phyloP scores from a whole-genome alignment of 2,797 vertebrate genomes.

The Arremon aurantiirostris region DNA sequence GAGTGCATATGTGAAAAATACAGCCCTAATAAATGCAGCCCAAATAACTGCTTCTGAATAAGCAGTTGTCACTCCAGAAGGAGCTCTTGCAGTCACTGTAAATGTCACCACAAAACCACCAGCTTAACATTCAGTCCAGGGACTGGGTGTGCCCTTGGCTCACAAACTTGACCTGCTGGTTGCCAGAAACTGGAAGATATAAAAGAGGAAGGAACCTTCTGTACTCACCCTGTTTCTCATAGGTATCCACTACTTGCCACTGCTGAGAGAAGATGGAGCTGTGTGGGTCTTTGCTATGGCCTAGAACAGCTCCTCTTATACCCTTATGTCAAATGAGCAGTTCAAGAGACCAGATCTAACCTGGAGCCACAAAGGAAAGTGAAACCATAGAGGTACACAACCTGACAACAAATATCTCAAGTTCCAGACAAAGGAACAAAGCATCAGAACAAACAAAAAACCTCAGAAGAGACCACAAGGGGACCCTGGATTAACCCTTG shows the following conservation, averaged over 20 bases:
- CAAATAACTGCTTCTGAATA: background rate
- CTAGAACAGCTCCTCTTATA: background rate
- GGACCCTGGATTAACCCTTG: background rate
- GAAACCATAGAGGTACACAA: background rate
- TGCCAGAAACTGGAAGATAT: background rate
- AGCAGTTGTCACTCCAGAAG: background rate
- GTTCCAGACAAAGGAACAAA: background rate
- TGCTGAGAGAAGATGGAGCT: background rate
- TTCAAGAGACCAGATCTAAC: background rate
- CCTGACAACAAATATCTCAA: background rate
- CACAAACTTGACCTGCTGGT: background rate
- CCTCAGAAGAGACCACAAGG: background rate
- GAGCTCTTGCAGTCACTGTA: background rate
- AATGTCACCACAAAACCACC: background rate
- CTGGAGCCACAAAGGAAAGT: constrained; percentile 18
- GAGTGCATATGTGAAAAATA: background rate
- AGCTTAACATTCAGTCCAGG: constrained; percentile 3
- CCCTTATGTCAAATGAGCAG: background rate
- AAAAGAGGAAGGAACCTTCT: background rate
- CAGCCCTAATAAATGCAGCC: background rate
- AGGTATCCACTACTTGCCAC: background rate
- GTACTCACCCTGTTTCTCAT: constrained; percentile 8
- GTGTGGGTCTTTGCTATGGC: background rate
- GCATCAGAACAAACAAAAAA: background rate
- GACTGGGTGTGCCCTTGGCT: constrained; percentile 28